Evolutionary conservation across 23 tunicate species (phyloP).

Genomic region (Aplidium turbinatum): DNA sequence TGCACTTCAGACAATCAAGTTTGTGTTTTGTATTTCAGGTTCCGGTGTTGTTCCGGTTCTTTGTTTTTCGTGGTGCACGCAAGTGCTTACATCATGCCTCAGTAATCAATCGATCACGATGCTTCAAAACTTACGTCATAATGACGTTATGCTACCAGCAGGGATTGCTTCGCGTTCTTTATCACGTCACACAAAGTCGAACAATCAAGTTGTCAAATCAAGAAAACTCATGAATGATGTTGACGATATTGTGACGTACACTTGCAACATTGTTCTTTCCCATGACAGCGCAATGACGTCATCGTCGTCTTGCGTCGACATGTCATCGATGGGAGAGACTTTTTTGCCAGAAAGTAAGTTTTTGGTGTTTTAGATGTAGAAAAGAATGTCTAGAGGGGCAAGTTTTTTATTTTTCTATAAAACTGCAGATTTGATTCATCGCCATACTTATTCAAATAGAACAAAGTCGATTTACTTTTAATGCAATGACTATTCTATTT

Average conservation of each 20-base stretch:
- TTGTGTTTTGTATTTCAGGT: not conserved
- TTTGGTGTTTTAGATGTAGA: too few species aligned
- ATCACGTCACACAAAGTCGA: too few species aligned
- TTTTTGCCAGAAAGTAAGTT: too few species aligned
- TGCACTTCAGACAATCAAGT: too few species aligned
- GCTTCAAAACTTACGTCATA: constrained; percentile 5
- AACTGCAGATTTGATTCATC: too few species aligned
- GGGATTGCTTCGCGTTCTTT: too few species aligned
- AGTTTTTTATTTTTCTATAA: too few species aligned
- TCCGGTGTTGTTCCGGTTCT: constrained; percentile 20
- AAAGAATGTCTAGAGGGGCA: too few species aligned
- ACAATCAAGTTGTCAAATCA: not conserved
- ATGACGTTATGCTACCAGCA: constrained; percentile 10
- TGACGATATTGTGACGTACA: not conserved
- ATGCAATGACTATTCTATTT: too few species aligned
- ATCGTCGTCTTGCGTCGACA: not conserved
- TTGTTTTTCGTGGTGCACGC: constrained; percentile 51
- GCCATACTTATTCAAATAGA: too few species aligned
- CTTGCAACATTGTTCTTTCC: not conserved
- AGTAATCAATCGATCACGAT: not conserved
- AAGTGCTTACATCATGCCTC: constrained; percentile 46
- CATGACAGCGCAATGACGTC: not conserved
- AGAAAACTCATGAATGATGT: not conserved
- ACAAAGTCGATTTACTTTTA: too few species aligned
- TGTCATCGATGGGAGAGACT: not conserved